Evolutionary conservation across 2,797 vertebrate genomes (phyloP).

Genomic region (Acanthurus lineatus): DNA sequence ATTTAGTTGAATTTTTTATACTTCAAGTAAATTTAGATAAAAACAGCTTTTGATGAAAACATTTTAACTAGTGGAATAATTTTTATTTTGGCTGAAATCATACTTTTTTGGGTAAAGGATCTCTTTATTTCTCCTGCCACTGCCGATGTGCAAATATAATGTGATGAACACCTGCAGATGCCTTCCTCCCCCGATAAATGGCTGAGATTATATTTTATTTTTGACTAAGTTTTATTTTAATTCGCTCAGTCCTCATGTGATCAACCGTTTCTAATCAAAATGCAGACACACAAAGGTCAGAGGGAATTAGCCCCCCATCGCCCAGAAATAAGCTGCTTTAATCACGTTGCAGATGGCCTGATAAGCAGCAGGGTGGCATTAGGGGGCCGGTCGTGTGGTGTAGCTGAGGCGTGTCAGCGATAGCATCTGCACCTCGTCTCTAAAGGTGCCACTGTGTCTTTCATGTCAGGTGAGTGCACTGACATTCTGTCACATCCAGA

Average conservation of each 20-base stretch:
- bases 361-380: constrained; percentile 69
- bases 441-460: constrained; percentile 70
- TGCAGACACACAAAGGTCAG: constrained; percentile 76
- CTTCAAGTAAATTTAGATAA: too few relatives aligned
- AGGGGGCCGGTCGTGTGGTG: constrained; percentile 48
- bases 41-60: too few relatives aligned
- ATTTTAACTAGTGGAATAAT: too few relatives aligned
- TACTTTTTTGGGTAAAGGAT: too few relatives aligned
- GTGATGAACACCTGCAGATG: constrained; percentile 19
- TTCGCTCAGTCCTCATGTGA: constrained; percentile 37
- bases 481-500: constrained; percentile 75
- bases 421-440: constrained; percentile 71
- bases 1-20: too few relatives aligned
- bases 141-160: background rate
- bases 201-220: constrained; percentile 44
- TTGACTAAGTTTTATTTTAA: constrained; percentile 61
- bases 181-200: constrained; percentile 34
- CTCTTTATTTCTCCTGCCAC: too few relatives aligned
- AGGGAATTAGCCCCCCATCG: constrained; percentile 67
- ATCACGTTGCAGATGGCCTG: constrained; percentile 78
- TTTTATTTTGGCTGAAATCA: too few relatives aligned
- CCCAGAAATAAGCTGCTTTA: constrained; percentile 78
- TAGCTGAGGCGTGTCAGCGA: constrained; percentile 61
- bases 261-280: constrained; percentile 73
- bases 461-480: constrained; percentile 73